Conservation (phyloP, 2,888 invertebrate species). For the Ditula angustiorana region DNA sequence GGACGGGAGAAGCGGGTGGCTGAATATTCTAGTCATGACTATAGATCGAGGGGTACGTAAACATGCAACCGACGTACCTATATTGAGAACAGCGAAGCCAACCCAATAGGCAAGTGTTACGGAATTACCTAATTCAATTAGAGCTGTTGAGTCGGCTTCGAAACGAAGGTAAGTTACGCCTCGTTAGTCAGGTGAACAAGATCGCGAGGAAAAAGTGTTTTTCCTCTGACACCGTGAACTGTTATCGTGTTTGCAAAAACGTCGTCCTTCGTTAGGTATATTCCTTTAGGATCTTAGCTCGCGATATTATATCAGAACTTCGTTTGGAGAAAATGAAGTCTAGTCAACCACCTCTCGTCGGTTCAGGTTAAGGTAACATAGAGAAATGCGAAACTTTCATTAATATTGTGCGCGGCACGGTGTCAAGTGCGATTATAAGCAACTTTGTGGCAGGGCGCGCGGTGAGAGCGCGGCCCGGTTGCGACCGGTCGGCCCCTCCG, state of each 20-base stretch:
- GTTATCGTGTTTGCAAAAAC: neutral
- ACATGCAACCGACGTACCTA: constrained; percentile 42
- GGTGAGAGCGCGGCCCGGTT: constrained; percentile 83
- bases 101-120: constrained; percentile 58
- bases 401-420: constrained; percentile 74
- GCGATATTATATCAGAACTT: neutral
- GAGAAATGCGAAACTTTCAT: constrained; percentile 82
- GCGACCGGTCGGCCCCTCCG: constrained; percentile 84
- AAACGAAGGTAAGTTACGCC: constrained; percentile 43
- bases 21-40: constrained; percentile 40
- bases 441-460: constrained; percentile 70
- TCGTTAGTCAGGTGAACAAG: constrained; percentile 41
- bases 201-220: constrained; percentile 36
- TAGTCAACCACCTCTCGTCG: constrained; percentile 34
- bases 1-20: constrained; percentile 6
- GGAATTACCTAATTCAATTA: constrained; percentile 78
- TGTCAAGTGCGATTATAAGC: constrained; percentile 83
- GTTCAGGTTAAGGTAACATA: constrained; percentile 59
- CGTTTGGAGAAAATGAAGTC: constrained; percentile 27
- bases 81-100: constrained; percentile 60
- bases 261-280: neutral
- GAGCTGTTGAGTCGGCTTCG: constrained; percentile 63
- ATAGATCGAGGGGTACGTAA: constrained; percentile 37
- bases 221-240: constrained; percentile 19
- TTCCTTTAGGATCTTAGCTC: neutral